phyloP scores from a whole-genome alignment of 2,113 vertebrate species.

The Pelobates fuscus region DNA sequence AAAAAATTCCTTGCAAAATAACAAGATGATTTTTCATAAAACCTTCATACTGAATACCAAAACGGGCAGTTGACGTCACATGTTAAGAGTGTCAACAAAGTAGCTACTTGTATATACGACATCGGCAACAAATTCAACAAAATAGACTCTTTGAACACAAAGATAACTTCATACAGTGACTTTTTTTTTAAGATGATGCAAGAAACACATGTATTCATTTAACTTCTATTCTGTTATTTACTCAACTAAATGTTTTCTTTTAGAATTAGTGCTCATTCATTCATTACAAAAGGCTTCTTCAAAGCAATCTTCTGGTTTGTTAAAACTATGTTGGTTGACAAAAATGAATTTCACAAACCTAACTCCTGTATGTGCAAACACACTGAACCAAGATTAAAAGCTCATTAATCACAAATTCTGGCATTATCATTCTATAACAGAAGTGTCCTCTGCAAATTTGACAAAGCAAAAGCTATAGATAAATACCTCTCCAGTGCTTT shows the following conservation, averaged over 20 bases:
- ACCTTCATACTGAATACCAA: no score
- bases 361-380: not conserved
- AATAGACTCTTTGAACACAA: no score
- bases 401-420: slow-evolving; percentile 21
- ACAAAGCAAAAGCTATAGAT: not conserved
- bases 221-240: not conserved
- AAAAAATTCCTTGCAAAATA: no score
- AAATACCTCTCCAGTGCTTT: not conserved
- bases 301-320: not conserved
- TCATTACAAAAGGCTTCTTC: slow-evolving; percentile 24
- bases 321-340: not conserved
- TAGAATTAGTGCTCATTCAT: not conserved
- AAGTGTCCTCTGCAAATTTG: not conserved
- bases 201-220: not conserved
- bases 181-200: no score
- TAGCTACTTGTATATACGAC: no score
- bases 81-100: no score
- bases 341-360: not conserved
- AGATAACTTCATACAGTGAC: no score
- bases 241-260: not conserved
- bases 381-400: slow-evolving; percentile 48
- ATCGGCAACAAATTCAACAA: no score
- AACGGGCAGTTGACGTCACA: no score
- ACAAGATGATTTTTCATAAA: no score
- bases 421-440: not conserved